These are phyloP conservation scores for Scaptodrosophila latifasciaeformis DNA, from an alignment of 2,888 invertebrate species.

Conservation along the genomic window DNA sequence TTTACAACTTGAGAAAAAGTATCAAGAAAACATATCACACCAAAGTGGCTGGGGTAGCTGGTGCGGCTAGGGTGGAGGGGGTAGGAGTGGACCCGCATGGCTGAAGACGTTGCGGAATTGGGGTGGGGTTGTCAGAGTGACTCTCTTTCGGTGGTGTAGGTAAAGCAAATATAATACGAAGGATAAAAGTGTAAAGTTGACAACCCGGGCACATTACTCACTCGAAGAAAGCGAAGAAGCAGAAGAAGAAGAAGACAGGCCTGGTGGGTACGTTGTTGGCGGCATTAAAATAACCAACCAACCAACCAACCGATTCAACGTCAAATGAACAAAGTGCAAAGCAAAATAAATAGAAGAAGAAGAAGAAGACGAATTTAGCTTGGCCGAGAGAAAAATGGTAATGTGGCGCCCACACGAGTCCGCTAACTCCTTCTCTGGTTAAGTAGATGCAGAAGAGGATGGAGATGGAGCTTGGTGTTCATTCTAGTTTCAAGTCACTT, in stretches of 20 bases:
- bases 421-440: constrained; percentile 3
- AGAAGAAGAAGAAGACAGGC: constrained; percentile 3
- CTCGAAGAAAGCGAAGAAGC: constrained; percentile 46
- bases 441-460: constrained; percentile 43
- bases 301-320: constrained; percentile 66
- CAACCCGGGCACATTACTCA: constrained; percentile 69
- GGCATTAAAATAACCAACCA: constrained; percentile 64
- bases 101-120: too few species aligned
- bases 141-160: constrained; percentile 43
- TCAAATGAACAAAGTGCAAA: constrained; percentile 54
- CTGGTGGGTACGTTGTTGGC: constrained; percentile 16
- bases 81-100: constrained; percentile 11
- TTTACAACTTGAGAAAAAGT: constrained; percentile 70
- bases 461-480: constrained; percentile 18
- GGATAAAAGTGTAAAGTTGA: constrained; percentile 69
- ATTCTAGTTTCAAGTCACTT: constrained; percentile 9
- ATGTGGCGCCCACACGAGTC: constrained; percentile 26
- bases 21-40: constrained; percentile 65
- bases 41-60: constrained; percentile 11
- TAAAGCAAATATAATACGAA: constrained; percentile 64
- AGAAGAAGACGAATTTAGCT: constrained; percentile 38
- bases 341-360: constrained; percentile 21
- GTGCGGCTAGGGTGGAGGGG: background rate
- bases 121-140: constrained; percentile 14
- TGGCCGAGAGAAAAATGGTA: constrained; percentile 67